Conservation (phyloP, 2,113 vertebrate species). For the Saccopteryx leptura region DNA sequence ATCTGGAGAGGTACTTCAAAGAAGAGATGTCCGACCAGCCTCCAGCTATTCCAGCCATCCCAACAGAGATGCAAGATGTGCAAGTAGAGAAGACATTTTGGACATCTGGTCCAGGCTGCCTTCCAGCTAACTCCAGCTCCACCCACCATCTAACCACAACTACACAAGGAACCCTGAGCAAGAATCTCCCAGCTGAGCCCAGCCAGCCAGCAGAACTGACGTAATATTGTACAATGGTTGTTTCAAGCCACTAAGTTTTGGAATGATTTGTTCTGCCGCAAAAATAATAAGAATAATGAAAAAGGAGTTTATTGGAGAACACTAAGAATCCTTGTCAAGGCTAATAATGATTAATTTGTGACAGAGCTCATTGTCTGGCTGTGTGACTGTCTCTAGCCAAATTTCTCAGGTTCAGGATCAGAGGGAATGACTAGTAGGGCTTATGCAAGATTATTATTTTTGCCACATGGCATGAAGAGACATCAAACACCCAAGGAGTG, state of each 20-base stretch:
- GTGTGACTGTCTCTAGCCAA: background rate
- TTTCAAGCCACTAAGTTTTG: background rate
- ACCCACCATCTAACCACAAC: background rate
- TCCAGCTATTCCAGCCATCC: background rate
- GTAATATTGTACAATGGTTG: background rate
- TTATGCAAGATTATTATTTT: background rate
- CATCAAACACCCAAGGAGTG: background rate
- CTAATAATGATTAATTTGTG: background rate
- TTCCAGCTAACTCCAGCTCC: background rate
- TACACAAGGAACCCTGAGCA: background rate
- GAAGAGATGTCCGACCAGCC: background rate
- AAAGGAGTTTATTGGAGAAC: constrained; percentile 2
- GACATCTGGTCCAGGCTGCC: background rate
- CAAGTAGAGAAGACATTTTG: background rate
- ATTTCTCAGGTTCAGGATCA: constrained; percentile 31
- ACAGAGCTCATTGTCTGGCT: background rate
- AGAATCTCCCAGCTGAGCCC: background rate
- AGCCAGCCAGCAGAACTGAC: background rate
- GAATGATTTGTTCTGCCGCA: constrained; percentile 37
- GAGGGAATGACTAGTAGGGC: background rate
- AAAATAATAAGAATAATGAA: constrained; percentile 56
- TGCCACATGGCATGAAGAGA: background rate
- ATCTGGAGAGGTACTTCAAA: background rate
- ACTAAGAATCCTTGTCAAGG: background rate
- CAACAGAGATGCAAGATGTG: background rate